Base-by-base conservation (phyloP, 2,797 vertebrate genomes). In the Fratercula arctica region DNA sequence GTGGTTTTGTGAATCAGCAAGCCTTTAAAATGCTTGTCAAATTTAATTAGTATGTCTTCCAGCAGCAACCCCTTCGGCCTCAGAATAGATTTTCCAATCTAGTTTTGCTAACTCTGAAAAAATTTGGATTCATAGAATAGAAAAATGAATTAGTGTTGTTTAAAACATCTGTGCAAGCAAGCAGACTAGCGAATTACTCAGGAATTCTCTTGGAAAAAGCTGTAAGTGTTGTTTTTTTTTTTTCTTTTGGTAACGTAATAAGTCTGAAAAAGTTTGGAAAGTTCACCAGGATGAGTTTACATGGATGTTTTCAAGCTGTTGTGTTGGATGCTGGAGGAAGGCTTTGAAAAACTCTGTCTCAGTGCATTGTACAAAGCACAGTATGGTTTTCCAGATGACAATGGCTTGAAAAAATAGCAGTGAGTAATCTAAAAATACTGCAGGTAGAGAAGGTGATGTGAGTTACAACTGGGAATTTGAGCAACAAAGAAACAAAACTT, bases 11-110 rank as follows among this genome's bases (percentile, higher is more conserved):
- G 80, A 93, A 76, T 88, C 64, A 95, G 67, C 59, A 84, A 92
- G 91, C 81, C 59, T 94, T 93, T 92, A 92, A 95, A 91, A 91
- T 93, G 85, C 63, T 48, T 94, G 81, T 96, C 90, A 92, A 37
- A 73, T 64, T 91, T 57, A 93, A 91, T 96, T 96, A 84, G 18
- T 37, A 50, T 10, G 3, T 87, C 91, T 94, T 92, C 82, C 74
- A 96, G 92, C 85, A 87, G 76, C 91, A 73, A 73, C 46, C 24
- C 24, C 41, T 86, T 95, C 26, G 12, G 88, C 82, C 63, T 81
- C 61, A 90, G 88, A 66, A 86, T 64, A 93, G 73, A 37, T 95
- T 83, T 91, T 90, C 48, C 70, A 73, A 28, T 85, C n/a, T 48
- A 21, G 13, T 59, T 85, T 85, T 91, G 67, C 76, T 72, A 70